A percentile compares a stretch with the other conserved stretches of the same genome.
Conservation (phyloP, 2,888 invertebrate species). For the Drosophila phalerata region DNA sequence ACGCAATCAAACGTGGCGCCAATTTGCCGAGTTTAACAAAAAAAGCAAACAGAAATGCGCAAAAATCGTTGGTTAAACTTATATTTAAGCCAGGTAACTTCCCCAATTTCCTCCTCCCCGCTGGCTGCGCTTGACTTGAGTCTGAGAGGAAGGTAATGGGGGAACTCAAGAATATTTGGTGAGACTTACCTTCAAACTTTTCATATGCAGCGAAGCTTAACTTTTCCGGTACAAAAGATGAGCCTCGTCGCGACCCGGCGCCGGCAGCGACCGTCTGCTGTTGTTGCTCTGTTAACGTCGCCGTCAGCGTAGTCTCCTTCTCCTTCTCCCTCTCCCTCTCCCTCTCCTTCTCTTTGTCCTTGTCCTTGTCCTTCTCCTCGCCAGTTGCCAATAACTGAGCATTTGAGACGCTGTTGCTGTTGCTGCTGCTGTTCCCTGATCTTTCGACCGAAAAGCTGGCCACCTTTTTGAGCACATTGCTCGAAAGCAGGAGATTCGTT, state of each 20-base stretch:
- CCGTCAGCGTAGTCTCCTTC: conserved; percentile 60
- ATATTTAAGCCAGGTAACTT: conserved; percentile 34
- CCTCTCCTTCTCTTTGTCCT: conserved; percentile 5
- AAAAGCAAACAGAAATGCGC: conserved; percentile 63
- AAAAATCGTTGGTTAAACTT: conserved; percentile 52
- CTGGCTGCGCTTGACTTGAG: conserved; percentile 53
- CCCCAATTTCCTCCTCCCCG: neutral
- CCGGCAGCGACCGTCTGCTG: conserved; percentile 40
- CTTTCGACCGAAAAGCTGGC: conserved; percentile 93
- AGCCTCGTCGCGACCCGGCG: conserved; percentile 87
- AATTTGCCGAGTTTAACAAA: conserved; percentile 54
- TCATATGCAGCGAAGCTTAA: conserved; percentile 94
- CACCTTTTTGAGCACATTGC: conserved; percentile 93
- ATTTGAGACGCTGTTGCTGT: conserved; percentile 10
- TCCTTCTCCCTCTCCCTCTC: conserved; percentile 46
- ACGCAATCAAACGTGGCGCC: conserved; percentile 79
- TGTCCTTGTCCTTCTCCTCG: conserved; percentile 23
- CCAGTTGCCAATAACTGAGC: conserved; percentile 77
- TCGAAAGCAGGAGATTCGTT: conserved; percentile 85
- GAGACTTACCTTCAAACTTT: conserved; percentile 94
- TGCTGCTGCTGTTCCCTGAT: conserved; percentile 77
- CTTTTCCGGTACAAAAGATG: conserved; percentile 94
- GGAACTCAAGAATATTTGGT: conserved; percentile 68
- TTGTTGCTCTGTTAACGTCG: conserved; percentile 17
- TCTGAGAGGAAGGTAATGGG: neutral